Evolutionary conservation across 2,113 vertebrate genomes (phyloP).

Genomic region (Actenoides hombroni): DNA sequence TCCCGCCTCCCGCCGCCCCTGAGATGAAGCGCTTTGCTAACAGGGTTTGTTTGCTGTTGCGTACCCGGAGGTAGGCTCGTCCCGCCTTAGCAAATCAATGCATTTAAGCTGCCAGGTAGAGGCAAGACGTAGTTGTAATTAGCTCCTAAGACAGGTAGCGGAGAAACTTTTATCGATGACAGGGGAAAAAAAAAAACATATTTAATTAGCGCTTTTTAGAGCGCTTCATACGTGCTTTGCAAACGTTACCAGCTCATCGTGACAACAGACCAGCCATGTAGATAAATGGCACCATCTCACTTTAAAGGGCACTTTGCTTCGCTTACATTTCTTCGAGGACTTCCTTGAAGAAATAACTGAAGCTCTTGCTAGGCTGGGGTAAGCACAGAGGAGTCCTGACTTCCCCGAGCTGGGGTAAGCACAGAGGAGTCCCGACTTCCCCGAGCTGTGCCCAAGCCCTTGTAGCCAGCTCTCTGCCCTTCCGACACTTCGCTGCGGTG

Average conservation of each 20-base stretch:
- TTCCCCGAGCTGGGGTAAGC: not conserved
- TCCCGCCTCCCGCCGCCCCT: not conserved
- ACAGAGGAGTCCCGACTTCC: not conserved
- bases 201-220: not conserved
- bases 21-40: not conserved
- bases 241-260: not conserved
- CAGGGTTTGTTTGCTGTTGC: not conserved
- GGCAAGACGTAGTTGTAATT: not conserved
- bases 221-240: not conserved
- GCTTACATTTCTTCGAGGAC: not conserved
- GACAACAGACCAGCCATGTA: not conserved
- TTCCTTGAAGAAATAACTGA: not conserved
- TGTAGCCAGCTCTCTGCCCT: not conserved
- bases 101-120: not conserved
- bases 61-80: not conserved
- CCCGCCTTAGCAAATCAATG: not conserved
- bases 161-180: not conserved
- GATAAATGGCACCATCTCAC: not conserved
- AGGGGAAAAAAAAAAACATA: not conserved
- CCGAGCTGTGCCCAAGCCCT: not conserved
- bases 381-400: not conserved
- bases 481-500: rapidly evolving
- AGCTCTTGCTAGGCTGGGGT: not conserved
- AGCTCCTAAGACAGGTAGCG: not conserved
- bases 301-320: rapidly evolving